Evolutionary conservation across 2,888 invertebrate genomes (phyloP), one percentile per base, ranked within the genome.

Genomic region (Acronicta leporina): DNA sequence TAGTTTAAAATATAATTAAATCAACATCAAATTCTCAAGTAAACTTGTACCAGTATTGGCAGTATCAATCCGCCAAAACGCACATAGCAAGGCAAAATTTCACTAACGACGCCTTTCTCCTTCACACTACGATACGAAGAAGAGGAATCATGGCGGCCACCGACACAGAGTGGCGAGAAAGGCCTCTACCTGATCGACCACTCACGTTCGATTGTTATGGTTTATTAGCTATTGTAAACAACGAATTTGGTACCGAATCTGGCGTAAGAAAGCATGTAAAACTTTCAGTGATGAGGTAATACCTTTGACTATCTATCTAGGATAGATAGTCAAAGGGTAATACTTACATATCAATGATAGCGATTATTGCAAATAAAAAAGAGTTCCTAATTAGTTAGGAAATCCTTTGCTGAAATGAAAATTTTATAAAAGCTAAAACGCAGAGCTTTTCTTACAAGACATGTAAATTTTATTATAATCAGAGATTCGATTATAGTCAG

Each of bases 31-130:
- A 51, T 43, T 60, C 51, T 27, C 38, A 53, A 40, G 25, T 50
- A 41, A 56, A 48, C 59, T 42, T 50, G 43, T 59, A 61, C 43
- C 44, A 40, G 53, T 63, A 63, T 62, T 59, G 59, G 41, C 44
- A 40, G 53, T 63, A 63, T 62, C 40, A 49, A 62, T 68, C 68
- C 49, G 63, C 58, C 61, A 63, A 74, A 73, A 68, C 51, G 61
- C 75, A 63, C 59, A 54, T 58, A 51, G 53, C 30, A 49, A 47
- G 38, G 63, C 48, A 51, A 69, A 74, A 77, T 77, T 77, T 77
- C 77, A 75, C 77, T 73, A 53, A 58, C 63, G 13, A 50, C 63
- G 51, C 77, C 77, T 77, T 77, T 77, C 77, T 77, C 77, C 61
- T 50, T 64, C 65, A 57, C 75, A 71, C 74, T 38, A 73, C 64